Conservation (phyloP, 1,140 invertebrate genomes). For the Neocloeon triangulifer region DNA sequence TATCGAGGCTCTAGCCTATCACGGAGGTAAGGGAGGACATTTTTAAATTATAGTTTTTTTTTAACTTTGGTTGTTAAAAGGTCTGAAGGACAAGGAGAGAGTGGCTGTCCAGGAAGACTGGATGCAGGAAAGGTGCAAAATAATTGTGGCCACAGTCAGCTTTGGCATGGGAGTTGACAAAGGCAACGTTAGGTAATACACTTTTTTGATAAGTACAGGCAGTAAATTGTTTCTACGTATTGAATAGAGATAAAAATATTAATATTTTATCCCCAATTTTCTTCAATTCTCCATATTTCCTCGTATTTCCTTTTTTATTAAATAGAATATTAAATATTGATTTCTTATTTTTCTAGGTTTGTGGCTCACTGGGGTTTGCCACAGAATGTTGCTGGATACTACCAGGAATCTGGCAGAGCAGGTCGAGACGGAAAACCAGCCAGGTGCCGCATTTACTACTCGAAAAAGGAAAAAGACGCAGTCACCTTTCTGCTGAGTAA, state of each 20-base stretch:
- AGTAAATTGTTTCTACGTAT: too few species aligned
- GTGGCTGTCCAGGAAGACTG: slow-evolving; percentile 33
- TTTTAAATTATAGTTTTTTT: neutral
- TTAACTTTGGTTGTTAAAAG: slow-evolving; percentile 11
- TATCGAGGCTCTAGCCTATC: slow-evolving; percentile 31
- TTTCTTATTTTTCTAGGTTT: slow-evolving; percentile 28
- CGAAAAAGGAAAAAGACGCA: slow-evolving; percentile 47
- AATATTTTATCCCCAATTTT: neutral
- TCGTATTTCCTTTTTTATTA: slow-evolving; percentile 7
- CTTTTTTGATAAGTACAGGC: neutral
- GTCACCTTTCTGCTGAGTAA: slow-evolving; percentile 56
- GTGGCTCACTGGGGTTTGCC: slow-evolving; percentile 86
- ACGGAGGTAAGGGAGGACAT: slow-evolving; percentile 24
- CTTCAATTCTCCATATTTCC: neutral
- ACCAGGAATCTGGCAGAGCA: slow-evolving; percentile 37
- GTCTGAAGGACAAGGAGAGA: slow-evolving; percentile 25
- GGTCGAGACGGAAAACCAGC: slow-evolving; percentile 34
- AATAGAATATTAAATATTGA: neutral
- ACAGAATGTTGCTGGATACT: slow-evolving; percentile 41
- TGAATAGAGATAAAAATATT: too few species aligned
- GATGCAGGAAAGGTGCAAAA: slow-evolving; percentile 34
- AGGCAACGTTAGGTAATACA: slow-evolving; percentile 30
- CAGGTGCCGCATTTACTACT: slow-evolving; percentile 44
- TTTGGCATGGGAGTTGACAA: slow-evolving; percentile 63
- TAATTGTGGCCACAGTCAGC: slow-evolving; percentile 38